phyloP scores from a whole-genome alignment of 1,140 invertebrate species.

The Lethocerus indicus region DNA sequence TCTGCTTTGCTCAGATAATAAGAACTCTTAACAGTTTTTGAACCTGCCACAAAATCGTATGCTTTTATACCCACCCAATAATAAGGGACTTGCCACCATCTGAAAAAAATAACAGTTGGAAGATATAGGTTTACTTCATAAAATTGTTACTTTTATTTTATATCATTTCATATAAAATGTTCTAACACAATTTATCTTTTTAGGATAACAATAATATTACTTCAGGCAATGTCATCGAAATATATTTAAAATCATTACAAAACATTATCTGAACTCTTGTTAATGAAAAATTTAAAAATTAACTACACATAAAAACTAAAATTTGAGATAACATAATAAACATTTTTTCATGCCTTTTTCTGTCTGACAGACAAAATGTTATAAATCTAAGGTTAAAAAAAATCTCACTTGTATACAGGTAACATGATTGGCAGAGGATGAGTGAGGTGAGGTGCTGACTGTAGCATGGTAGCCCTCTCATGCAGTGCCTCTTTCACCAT shows the following conservation, averaged over 20 bases:
- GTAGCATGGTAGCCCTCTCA: constrained; percentile 85
- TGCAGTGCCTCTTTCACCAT: constrained; percentile 97
- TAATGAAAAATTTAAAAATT: no score
- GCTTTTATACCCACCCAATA: constrained; percentile 98
- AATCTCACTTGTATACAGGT: constrained; percentile 83
- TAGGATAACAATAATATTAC: no score
- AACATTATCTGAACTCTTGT: no score
- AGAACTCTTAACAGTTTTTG: constrained; percentile 84
- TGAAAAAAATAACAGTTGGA: constrained; percentile 28
- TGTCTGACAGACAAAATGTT: not conserved
- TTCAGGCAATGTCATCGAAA: no score
- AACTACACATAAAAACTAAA: no score
- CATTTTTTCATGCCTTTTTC: not conserved
- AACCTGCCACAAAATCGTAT: constrained; percentile 95
- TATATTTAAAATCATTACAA: no score
- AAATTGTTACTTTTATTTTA: no score
- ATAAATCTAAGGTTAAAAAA: no score
- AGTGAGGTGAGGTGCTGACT: constrained; percentile 91
- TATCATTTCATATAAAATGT: no score
- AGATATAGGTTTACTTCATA: not conserved
- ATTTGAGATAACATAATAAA: not conserved
- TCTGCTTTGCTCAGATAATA: constrained; percentile 87
- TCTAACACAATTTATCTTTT: no score
- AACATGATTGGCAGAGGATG: constrained; percentile 96
- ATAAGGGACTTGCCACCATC: constrained; percentile 97